Evolutionary conservation across 1,140 invertebrate genomes (phyloP), one percentile per base, ranked within the genome.

Genomic region (Littorina saxatilis): DNA sequence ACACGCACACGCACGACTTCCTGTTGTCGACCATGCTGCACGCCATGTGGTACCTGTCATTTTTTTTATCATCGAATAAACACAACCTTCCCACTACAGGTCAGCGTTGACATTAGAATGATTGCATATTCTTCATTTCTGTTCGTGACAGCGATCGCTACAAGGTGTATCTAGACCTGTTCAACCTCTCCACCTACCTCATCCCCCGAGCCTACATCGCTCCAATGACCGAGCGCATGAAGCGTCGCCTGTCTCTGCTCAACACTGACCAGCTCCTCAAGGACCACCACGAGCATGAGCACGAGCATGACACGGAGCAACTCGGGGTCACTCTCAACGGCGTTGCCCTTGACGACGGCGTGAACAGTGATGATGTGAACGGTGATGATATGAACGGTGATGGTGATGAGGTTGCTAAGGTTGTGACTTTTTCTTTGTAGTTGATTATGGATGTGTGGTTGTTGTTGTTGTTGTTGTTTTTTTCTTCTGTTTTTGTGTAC

Each of bases 131-230:
- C n/a, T n/a, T n/a, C n/a, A n/a, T n/a, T n/a, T n/a, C n/a, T n/a
- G n/a, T n/a, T n/a, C n/a, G n/a, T n/a, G n/a, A n/a, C 94, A 99
- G 98, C 92, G 98, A 99, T 92, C 96, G 98, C 1, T 99, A 99
- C 94, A 99, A 99, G 93, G 97, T 99, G 5, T 99, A 99, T 91
- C 92, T 99, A 86, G 99, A 99, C 91, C 92, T 99, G 20, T 99
- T 99, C 94, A 99, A 99, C 91, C 92, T 99, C 55, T 99, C 98
- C 0, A 99, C 98, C 0, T 99, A 98, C 92, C 91, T 99, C 68
- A 96, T 99, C 87, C 98, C 98, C 5, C 94, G 98, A 9, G 94
- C 95, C n/a, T 95, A 96, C 80, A 98, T 99, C 84, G 98, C 98
- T 0, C 96, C 96, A 0, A 93, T 99, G 35, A 96, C 95, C 7